These are phyloP conservation scores for Ormyrus pomaceus DNA, from an alignment of 2,888 invertebrate species.

Conservation along the genomic window DNA sequence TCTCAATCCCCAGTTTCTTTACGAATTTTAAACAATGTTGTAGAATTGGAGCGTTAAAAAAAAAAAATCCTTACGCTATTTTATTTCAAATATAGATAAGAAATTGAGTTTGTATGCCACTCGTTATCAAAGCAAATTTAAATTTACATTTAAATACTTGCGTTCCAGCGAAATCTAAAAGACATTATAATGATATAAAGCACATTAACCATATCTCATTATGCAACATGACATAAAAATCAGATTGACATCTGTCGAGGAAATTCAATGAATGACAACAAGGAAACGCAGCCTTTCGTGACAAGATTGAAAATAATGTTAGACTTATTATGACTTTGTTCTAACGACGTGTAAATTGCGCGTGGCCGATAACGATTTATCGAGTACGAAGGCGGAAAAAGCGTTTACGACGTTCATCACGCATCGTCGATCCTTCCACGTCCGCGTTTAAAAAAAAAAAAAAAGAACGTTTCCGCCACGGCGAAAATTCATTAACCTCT, in stretches of 20 bases:
- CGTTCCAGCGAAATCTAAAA: no score
- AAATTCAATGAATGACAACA: conserved; percentile 12
- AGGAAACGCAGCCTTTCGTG: conserved; percentile 39
- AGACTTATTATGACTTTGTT: conserved; percentile 15
- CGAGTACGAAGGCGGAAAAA: neutral
- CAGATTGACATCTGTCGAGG: neutral
- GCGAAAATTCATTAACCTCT: no score
- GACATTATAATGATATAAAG: neutral
- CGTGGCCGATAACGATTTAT: conserved; percentile 36
- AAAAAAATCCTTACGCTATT: no score
- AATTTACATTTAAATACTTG: no score
- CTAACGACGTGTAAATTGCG: conserved; percentile 11
- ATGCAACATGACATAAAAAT: neutral
- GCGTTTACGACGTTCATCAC: conserved; percentile 44
- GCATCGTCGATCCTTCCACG: conserved; percentile 9
- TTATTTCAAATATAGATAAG: no score
- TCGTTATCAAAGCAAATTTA: no score
- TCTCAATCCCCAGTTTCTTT: no score
- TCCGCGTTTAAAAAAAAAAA: conserved; percentile 23
- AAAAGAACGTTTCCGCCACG: neutral
- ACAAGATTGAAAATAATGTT: conserved; percentile 29
- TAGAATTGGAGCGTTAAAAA: no score
- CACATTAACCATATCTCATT: neutral
- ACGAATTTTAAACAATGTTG: no score
- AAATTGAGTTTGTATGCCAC: no score